A percentile compares a stretch with the other conserved stretches of the same genome.
These are phyloP conservation scores for Argyrosomus japonicus DNA, from an alignment of 2,113 vertebrate species.

Conservation along the genomic window DNA sequence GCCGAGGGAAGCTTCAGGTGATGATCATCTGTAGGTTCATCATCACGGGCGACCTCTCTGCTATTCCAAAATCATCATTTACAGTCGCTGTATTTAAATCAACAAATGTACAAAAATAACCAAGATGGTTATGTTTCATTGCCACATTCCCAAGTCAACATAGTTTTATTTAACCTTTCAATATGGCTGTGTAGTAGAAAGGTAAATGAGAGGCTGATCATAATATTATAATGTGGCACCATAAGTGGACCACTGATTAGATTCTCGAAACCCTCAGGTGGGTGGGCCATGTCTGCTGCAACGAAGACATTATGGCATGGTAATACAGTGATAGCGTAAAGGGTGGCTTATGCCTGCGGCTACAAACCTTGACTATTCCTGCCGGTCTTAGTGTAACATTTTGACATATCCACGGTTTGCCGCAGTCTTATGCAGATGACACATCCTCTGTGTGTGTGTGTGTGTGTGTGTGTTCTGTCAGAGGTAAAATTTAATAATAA, in stretches of 20 bases:
- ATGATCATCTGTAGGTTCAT: not conserved
- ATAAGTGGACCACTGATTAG: not conserved
- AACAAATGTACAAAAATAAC: no score
- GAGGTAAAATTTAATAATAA: slow-evolving; percentile 2
- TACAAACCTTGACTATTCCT: not conserved
- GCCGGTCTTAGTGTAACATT: not conserved
- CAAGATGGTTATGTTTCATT: not conserved
- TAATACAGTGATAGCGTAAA: slow-evolving; percentile 6
- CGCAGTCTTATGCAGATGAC: slow-evolving; percentile 11
- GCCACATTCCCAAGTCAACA: not conserved
- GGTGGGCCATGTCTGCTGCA: slow-evolving; percentile 10
- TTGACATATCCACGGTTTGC: not conserved
- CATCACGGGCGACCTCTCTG: no score
- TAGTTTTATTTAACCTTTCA: not conserved
- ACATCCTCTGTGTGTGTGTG: not conserved
- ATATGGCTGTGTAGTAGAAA: not conserved
- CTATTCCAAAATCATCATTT: no score
- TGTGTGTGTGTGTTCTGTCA: not conserved
- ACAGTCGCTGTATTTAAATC: no score
- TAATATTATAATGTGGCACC: not conserved
- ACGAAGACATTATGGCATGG: not conserved
- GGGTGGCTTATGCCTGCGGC: slow-evolving; percentile 12
- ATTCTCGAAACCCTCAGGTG: not conserved
- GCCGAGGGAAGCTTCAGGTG: not conserved
- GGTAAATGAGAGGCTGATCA: not conserved